Base-by-base conservation (phyloP, 2,113 vertebrate species). In the Neoarius graeffei region DNA sequence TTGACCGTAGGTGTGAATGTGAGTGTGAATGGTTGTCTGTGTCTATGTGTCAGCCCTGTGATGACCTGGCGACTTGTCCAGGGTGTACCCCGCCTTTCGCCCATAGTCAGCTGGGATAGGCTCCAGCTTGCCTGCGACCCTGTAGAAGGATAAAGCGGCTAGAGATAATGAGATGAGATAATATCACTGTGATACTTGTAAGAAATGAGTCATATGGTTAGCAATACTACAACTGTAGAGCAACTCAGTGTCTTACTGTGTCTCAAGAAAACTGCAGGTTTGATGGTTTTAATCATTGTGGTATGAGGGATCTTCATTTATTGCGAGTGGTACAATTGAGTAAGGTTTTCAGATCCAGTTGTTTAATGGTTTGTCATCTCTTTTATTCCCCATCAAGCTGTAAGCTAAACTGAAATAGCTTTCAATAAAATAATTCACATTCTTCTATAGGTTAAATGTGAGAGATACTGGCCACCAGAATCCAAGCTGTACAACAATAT, bases 381-480 rank as follows among this genome's bases (percentile, higher is more conserved):
- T 10, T 59, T 30, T 35, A 60, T 20, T 54, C n/a, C 13, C 54
- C 42, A 57, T 30, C 19, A 71, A 48, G n/a, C 42, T 50, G 50
- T 13, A 84, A 52, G 1, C 23, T 69, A 35, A 25, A 19, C 20
- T 35, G 4, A 71, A 84, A 67, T 27, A 66, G n/a, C 35, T 42
- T 42, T 42, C 35, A 42, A 42, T 42, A 42, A 42, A 42, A 42
- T 42, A 42, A 42, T 42, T 69, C 1, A 14, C 85, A 13, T 76
- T 9, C 23, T 17, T 73, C 87, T 86, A 59, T 59, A 99, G 98
- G 96, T 98, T 23, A 99, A 99, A 95, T 99, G 98, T 94, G 98
- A 99, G 89, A 95, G 97, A 82, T 99, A 99, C 93, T 99, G 98
- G 98, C 94, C 96, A 59, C 91, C 94, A 67, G 90, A 95, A n/a